Percentiles rank a stretch among this genome's conserved stretches.
Conservation (phyloP, 1,140 invertebrate species). For the Atta texana region DNA sequence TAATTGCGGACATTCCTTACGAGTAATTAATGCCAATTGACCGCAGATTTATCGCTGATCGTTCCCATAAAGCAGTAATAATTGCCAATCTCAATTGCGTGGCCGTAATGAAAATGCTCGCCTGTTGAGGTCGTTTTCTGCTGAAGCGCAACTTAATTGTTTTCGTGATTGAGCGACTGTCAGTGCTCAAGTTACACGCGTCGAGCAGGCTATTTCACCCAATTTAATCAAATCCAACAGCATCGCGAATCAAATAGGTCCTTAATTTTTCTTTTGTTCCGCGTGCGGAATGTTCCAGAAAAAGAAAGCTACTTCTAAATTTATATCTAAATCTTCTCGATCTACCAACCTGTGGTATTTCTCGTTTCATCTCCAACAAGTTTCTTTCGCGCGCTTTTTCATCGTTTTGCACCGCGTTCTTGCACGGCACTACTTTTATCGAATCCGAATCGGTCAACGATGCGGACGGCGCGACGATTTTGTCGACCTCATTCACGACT, state of each 20-base stretch:
- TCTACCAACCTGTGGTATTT: conserved; percentile 63
- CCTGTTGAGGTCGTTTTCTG: neutral
- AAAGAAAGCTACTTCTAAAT: neutral
- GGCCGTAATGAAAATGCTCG: neutral
- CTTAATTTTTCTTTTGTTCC: neutral
- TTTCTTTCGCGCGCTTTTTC: neutral
- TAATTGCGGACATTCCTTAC: neutral
- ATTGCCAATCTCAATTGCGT: conserved; percentile 8
- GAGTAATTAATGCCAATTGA: conserved; percentile 53
- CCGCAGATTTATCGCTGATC: conserved; percentile 39
- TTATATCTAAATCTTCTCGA: neutral
- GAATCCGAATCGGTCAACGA: neutral
- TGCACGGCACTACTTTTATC: neutral
- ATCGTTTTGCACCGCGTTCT: neutral
- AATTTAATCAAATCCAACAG: conserved; percentile 20
- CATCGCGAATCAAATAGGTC: neutral
- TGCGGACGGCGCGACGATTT: conserved; percentile 13
- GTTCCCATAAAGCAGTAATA: conserved; percentile 7
- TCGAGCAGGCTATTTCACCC: neutral
- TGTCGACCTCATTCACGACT: conserved; percentile 24
- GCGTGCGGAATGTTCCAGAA: no score
- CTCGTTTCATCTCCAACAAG: neutral
- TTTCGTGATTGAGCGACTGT: conserved; percentile 29
- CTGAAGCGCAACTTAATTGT: conserved; percentile 12
- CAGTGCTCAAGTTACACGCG: neutral